A percentile compares a stretch with the other conserved stretches of the same genome.
phyloP scores from a whole-genome alignment of 2,113 vertebrate species.

The Sterna hirundo region DNA sequence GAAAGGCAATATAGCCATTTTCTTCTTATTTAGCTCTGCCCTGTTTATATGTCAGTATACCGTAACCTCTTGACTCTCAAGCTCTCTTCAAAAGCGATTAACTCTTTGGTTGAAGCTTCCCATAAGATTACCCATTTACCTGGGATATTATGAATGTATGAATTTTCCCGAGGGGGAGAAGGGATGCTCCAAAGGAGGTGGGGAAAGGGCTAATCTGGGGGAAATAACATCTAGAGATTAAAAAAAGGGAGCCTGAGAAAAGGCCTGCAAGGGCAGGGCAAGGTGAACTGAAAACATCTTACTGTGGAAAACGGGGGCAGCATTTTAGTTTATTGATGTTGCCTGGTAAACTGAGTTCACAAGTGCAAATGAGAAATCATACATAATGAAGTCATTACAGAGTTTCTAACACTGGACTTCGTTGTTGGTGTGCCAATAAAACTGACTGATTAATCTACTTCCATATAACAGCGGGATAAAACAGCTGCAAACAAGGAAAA shows the following conservation, averaged over 20 bases:
- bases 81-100: neutral
- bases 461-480: constrained; percentile 37
- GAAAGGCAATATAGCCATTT: neutral
- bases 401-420: constrained; percentile 26
- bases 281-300: neutral
- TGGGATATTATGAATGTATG: neutral
- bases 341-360: constrained; percentile 56
- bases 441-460: constrained; percentile 47
- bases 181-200: neutral
- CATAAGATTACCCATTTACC: neutral
- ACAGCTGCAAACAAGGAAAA: constrained; percentile 52
- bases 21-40: neutral
- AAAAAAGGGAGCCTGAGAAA: neutral
- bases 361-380: constrained; percentile 55
- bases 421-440: constrained; percentile 59
- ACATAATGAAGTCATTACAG: constrained; percentile 57
- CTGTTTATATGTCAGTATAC: neutral
- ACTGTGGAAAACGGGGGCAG: neutral
- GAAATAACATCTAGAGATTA: neutral
- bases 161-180: neutral
- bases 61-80: neutral
- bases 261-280: neutral
- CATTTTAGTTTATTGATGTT: constrained; percentile 52
- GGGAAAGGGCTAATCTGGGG: neutral
- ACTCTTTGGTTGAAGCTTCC: neutral